phyloP scores from a whole-genome alignment of 2,113 vertebrate species.

The Caracal caracal region DNA sequence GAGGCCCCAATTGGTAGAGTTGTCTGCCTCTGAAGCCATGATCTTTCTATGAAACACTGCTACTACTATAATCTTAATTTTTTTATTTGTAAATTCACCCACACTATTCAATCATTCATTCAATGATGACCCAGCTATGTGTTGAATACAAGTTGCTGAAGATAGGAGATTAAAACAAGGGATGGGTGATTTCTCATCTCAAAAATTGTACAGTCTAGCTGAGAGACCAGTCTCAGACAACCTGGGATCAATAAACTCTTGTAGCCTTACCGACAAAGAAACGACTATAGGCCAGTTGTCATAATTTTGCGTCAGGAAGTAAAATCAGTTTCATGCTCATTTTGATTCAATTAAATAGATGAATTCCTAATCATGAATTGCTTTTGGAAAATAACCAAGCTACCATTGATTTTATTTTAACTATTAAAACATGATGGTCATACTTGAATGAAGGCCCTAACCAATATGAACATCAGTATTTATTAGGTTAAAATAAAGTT shows the following conservation, averaged over 20 bases:
- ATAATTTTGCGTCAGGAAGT: conserved; percentile 39
- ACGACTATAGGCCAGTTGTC: neutral
- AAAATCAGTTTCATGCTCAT: conserved; percentile 63
- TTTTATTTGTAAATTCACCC: neutral
- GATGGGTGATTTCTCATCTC: neutral
- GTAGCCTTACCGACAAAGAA: neutral
- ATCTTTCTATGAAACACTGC: neutral
- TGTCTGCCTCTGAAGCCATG: neutral
- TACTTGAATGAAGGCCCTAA: conserved; percentile 20
- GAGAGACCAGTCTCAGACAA: neutral
- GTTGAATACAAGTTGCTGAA: neutral
- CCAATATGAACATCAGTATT: conserved; percentile 50
- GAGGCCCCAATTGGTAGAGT: neutral
- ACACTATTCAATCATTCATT: neutral
- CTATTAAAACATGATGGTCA: conserved; percentile 64
- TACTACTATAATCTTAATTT: neutral
- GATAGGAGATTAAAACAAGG: neutral
- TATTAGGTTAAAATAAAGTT: conserved; percentile 13
- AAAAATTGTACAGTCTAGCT: neutral
- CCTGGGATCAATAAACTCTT: neutral
- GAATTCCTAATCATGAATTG: neutral
- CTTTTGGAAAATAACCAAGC: conserved; percentile 67
- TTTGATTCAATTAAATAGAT: conserved; percentile 63
- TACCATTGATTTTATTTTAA: conserved; percentile 65
- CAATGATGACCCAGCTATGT: neutral